Percentiles rank a stretch among this genome's conserved stretches.
These are phyloP conservation scores for Zosterops pallidus DNA, from an alignment of 2,113 vertebrate genomes.

Conservation along the genomic window DNA sequence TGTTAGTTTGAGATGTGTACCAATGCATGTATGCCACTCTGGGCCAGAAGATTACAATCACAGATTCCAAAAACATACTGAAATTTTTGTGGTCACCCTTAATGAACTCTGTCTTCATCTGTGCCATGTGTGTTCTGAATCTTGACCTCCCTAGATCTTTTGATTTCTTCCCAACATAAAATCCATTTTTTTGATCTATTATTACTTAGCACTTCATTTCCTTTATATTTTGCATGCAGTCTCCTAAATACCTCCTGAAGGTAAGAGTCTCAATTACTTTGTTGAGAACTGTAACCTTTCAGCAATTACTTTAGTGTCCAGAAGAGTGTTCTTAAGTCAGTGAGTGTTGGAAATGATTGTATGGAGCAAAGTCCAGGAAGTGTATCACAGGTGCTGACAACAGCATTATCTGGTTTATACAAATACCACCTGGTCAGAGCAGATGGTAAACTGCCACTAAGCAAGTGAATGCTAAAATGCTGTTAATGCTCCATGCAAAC, in stretches of 20 bases:
- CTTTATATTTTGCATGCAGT: conserved; percentile 75
- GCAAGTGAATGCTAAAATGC: conserved; percentile 41
- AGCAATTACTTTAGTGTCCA: conserved; percentile 4
- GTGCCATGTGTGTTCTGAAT: background rate
- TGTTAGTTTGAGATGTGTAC: background rate
- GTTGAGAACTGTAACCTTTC: conserved; percentile 27
- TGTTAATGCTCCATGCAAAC: conserved; percentile 22
- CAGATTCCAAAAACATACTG: background rate
- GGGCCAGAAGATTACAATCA: background rate
- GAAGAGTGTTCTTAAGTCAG: conserved; percentile 17
- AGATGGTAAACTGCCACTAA: conserved; percentile 64
- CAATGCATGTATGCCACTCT: background rate
- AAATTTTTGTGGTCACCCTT: background rate
- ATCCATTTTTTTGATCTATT: conserved; percentile 27
- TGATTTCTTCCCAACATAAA: conserved; percentile 24
- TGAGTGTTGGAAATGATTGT: background rate
- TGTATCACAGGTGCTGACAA: conserved; percentile 57
- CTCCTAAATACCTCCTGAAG: conserved; percentile 82
- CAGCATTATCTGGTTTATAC: conserved; percentile 56
- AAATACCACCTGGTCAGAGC: conserved; percentile 66
- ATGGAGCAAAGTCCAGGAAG: background rate
- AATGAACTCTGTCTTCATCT: background rate
- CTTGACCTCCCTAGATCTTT: conserved; percentile 16
- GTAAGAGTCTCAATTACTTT: conserved; percentile 71
- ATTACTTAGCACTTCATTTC: conserved; percentile 61